Conservation (phyloP, 2,797 vertebrate species). For the Lutjanus argentimaculatus region DNA sequence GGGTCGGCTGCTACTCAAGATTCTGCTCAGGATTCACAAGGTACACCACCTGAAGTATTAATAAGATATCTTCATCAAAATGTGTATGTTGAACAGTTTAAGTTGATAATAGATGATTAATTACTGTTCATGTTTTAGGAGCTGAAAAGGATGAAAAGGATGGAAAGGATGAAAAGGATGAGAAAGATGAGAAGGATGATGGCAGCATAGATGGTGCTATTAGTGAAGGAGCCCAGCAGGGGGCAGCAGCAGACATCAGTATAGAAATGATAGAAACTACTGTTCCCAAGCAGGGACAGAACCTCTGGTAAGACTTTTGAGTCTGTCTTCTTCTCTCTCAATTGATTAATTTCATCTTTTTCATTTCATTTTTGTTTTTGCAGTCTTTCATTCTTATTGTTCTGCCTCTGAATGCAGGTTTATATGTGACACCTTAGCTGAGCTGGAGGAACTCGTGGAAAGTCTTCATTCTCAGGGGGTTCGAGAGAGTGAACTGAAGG, state of each 20-base stretch:
- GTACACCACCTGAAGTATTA: constrained; percentile 22
- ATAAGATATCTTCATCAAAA: not conserved
- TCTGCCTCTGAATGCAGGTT: constrained; percentile 86
- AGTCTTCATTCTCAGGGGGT: constrained; percentile 94
- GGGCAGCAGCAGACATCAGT: constrained; percentile 82
- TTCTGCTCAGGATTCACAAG: constrained; percentile 59
- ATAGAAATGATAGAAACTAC: constrained; percentile 94
- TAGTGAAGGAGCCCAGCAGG: constrained; percentile 83
- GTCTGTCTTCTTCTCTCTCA: not conserved
- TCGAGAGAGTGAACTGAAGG: constrained; percentile 93
- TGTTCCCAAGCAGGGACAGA: constrained; percentile 95
- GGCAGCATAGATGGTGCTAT: constrained; percentile 83
- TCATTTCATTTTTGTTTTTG: not conserved
- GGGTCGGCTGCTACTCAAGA: constrained; percentile 41
- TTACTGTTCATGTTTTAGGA: constrained; percentile 60
- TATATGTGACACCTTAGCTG: constrained; percentile 91
- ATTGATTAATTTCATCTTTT: not conserved
- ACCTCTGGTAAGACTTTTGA: constrained; percentile 90
- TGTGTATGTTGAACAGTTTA: not conserved
- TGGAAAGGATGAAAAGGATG: too few relatives aligned
- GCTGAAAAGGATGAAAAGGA: constrained; percentile 87
- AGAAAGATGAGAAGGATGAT: constrained; percentile 82
- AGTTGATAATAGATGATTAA: not conserved
- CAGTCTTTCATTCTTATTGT: not conserved
- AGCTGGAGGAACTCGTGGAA: constrained; percentile 93